Percentiles rank a stretch among this genome's conserved stretches.
These are phyloP conservation scores for Microplitis mediator DNA, from an alignment of 1,140 invertebrate genomes.

Conservation along the genomic window DNA sequence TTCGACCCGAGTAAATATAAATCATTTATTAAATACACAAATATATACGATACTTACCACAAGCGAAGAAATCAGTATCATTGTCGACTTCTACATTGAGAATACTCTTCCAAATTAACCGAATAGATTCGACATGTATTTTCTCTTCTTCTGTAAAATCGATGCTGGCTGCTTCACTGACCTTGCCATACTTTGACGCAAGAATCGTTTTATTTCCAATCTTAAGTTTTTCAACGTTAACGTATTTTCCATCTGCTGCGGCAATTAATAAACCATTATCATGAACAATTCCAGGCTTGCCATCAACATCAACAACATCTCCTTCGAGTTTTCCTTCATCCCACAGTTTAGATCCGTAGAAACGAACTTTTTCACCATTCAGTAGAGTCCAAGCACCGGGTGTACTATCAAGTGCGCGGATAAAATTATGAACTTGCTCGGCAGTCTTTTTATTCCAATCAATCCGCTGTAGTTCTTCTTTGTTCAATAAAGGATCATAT, in stretches of 20 bases:
- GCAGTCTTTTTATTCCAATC: constrained; percentile 73
- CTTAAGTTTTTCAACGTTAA: constrained; percentile 78
- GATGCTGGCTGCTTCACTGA: constrained; percentile 61
- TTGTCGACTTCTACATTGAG: constrained; percentile 77
- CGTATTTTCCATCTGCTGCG: constrained; percentile 76
- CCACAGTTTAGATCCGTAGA: constrained; percentile 85
- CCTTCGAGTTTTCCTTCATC: constrained; percentile 66
- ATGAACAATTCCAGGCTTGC: constrained; percentile 74
- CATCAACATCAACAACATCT: constrained; percentile 69
- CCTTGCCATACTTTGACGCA: constrained; percentile 78
- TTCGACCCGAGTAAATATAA: too few species aligned
- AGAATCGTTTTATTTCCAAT: constrained; percentile 82
- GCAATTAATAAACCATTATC: constrained; percentile 80
- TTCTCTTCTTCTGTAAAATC: constrained; percentile 82
- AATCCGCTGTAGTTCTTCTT: constrained; percentile 78
- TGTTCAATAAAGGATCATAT: constrained; percentile 90
- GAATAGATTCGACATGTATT: constrained; percentile 66
- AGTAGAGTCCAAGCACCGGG: constrained; percentile 86
- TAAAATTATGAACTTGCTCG: constrained; percentile 86
- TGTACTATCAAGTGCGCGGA: constrained; percentile 89
- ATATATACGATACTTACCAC: constrained; percentile 56
- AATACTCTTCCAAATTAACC: constrained; percentile 84
- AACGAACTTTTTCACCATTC: constrained; percentile 69
- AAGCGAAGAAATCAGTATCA: constrained; percentile 89
- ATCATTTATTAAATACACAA: too few species aligned